These are phyloP conservation scores for Pelochelys cantorii DNA, from an alignment of 2,797 vertebrate species.

Conservation along the genomic window DNA sequence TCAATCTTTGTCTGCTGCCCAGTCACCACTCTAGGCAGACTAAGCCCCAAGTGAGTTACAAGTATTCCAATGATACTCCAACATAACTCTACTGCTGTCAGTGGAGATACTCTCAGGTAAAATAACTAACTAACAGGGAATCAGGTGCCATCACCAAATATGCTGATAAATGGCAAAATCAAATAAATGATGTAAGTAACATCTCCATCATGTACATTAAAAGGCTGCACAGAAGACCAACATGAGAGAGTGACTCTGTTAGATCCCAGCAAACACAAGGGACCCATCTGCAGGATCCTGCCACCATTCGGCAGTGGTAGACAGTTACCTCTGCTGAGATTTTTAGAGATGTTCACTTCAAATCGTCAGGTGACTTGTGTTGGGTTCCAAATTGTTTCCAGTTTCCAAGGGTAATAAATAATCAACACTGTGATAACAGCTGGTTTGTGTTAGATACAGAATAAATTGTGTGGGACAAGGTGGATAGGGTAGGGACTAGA, in stretches of 20 bases:
- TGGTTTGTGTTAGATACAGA: no score
- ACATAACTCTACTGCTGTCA: background rate
- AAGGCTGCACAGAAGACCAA: constrained; percentile 51
- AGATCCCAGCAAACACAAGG: background rate
- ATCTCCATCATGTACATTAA: constrained; percentile 20
- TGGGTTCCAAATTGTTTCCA: no score
- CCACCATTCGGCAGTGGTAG: background rate
- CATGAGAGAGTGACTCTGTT: background rate
- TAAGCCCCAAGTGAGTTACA: background rate
- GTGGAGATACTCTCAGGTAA: background rate
- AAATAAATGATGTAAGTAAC: background rate
- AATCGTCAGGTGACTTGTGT: no score
- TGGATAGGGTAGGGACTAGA: no score
- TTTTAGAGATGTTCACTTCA: no score
- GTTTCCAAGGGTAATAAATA: no score
- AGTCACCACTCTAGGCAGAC: background rate
- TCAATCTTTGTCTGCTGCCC: background rate
- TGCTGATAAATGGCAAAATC: background rate
- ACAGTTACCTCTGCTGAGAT: no score
- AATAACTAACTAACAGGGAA: background rate
- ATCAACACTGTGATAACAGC: no score
- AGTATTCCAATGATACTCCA: background rate
- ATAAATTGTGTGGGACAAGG: no score
- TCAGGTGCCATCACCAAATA: background rate
- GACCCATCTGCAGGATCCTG: background rate